phyloP scores from a whole-genome alignment of 2,888 invertebrate genomes.

The Gastrophysa polygoni region DNA sequence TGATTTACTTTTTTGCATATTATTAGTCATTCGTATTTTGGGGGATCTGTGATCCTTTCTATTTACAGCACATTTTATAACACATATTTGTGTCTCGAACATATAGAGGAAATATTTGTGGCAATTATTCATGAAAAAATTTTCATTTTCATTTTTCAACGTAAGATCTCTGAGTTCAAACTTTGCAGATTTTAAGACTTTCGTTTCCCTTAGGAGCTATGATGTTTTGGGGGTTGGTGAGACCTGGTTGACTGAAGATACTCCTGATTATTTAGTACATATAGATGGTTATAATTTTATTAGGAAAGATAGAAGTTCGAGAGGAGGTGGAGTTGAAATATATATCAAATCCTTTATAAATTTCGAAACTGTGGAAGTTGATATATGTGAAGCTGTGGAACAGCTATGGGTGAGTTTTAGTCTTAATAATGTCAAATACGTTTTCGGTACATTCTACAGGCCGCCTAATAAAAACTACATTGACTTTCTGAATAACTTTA shows the following conservation, averaged over 20 bases:
- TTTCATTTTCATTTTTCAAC: neutral
- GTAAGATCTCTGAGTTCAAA: neutral
- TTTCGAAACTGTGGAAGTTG: neutral
- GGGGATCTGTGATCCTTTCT: no score
- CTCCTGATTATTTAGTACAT: neutral
- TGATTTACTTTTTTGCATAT: no score
- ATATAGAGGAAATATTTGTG: no score
- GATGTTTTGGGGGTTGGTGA: neutral
- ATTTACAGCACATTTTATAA: no score
- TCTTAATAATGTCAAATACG: neutral
- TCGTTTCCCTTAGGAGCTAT: neutral
- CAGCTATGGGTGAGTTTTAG: neutral
- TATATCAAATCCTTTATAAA: neutral
- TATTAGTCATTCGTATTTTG: no score
- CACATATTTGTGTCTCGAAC: no score
- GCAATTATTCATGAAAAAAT: neutral
- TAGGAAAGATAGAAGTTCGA: neutral
- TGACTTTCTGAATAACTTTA: neutral
- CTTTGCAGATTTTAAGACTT: neutral
- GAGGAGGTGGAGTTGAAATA: neutral
- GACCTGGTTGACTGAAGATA: neutral
- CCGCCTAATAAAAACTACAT: neutral
- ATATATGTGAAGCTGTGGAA: neutral
- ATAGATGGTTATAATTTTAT: neutral
- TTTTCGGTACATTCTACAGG: neutral